Base-by-base conservation (phyloP, 1,140 invertebrate genomes). In the Trichonephila clavata region DNA sequence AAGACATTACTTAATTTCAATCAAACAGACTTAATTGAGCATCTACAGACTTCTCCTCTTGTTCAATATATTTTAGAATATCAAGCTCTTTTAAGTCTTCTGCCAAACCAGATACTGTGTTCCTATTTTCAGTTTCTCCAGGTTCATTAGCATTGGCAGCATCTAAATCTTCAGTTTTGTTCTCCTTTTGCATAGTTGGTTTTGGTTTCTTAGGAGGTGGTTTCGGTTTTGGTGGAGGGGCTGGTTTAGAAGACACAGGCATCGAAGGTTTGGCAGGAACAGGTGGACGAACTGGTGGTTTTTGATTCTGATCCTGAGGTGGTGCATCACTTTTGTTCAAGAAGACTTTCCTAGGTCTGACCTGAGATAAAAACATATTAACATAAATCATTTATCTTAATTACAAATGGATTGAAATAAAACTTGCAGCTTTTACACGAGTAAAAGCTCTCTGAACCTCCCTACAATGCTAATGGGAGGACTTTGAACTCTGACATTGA, bases 1-100 rank as follows among this genome's bases (percentile, higher is more conserved):
- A 24, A 14, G 8, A 24, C 16, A 61, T 2, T 10, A 10, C 65
- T 68, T 14, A 6, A 32, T 8, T 32, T 88, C 65, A 93, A 81
- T 93, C 92, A 83, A 93, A 93, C 14, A 93, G 61, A 65, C 68
- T 89, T 24, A 84, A 24, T 43, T 87, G 21, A 63, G 92, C 43
- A 68, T 86, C 91, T 0, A 92, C 1, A 4, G 83, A 43, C 14
- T 93, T 93, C 20, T 88, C 65, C 50, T 93, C 92, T 57, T 93
- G 84, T 32, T 93, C 92, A 27, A 93, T 93, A 13, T 93, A 93
- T 63, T 93, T 87, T 2, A 93, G 32, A 50, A 93, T 93, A 50
- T 93, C 92, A 24, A 93, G 57, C 39, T 93, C 39, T 60, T 87
- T 80, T 24, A 93, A 81, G 24, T 88, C 86, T 27, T 61, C 57